These are phyloP conservation scores for Amphipyra berbera DNA, from an alignment of 2,888 invertebrate genomes.

Conservation along the genomic window DNA sequence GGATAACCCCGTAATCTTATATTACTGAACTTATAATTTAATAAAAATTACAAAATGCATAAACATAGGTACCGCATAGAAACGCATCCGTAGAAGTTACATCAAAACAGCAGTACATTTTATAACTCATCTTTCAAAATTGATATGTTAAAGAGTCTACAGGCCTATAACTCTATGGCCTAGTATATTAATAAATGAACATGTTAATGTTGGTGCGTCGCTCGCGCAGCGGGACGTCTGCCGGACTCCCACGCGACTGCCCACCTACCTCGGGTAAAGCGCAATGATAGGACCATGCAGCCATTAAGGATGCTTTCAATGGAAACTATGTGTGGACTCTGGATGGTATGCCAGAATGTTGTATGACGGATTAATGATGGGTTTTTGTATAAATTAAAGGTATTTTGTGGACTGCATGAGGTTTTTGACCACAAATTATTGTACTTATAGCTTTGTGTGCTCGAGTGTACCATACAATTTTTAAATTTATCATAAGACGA, in stretches of 20 bases:
- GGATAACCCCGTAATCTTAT: no score
- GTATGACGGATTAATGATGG: constrained; percentile 44
- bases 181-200: constrained; percentile 85
- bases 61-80: no score
- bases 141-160: constrained; percentile 28
- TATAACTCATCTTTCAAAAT: background rate
- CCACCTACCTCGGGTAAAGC: constrained; percentile 64
- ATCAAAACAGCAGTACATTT: no score
- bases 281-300: constrained; percentile 45
- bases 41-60: no score
- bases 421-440: no score
- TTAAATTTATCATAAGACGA: no score
- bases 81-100: no score
- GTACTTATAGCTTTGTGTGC: no score
- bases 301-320: constrained; percentile 46
- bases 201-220: constrained; percentile 76
- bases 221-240: constrained; percentile 71
- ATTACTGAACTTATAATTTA: no score
- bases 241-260: constrained; percentile 77
- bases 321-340: constrained; percentile 39
- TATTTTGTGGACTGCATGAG: constrained; percentile 5
- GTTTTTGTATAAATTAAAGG: constrained; percentile 21
- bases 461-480: no score
- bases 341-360: constrained; percentile 36
- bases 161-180: constrained; percentile 60